These are phyloP conservation scores for Peromyscus maniculatus DNA, from an alignment of 2,113 vertebrate species.

Conservation along the genomic window DNA sequence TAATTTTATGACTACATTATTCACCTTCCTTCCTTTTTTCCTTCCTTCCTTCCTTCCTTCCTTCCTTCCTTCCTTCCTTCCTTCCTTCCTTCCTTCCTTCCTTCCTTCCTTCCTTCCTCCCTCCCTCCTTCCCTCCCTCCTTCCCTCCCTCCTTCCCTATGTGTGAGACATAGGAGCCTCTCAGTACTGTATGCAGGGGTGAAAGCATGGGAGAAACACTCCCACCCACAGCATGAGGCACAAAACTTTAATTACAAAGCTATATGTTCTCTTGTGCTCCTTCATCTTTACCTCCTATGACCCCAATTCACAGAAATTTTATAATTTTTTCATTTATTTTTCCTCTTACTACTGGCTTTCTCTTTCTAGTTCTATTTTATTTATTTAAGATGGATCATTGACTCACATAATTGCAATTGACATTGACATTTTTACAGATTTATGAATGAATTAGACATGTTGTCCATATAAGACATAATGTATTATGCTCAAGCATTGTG, in stretches of 20 bases:
- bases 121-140: not conserved
- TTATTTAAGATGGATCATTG: not conserved
- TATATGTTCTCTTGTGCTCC: not conserved
- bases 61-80: not conserved
- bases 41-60: no score
- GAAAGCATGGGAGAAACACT: not conserved
- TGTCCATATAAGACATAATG: not conserved
- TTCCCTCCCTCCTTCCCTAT: not conserved
- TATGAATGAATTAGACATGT: not conserved
- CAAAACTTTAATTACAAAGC: not conserved
- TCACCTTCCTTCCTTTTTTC: not conserved
- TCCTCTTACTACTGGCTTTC: not conserved
- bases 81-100: not conserved
- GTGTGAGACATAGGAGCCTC: not conserved
- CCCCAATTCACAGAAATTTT: not conserved
- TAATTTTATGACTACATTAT: not conserved
- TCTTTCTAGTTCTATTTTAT: not conserved
- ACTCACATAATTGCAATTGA: not conserved
- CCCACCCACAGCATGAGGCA: not conserved
- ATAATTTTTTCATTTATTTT: not conserved
- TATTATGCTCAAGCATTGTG: not conserved
- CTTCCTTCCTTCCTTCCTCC: no score
- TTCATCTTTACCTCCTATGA: not conserved
- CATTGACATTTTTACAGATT: slow-evolving; percentile 28
- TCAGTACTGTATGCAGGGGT: not conserved